These are phyloP conservation scores for Myxocyprinus asiaticus DNA, from an alignment of 2,113 vertebrate species.

Conservation along the genomic window DNA sequence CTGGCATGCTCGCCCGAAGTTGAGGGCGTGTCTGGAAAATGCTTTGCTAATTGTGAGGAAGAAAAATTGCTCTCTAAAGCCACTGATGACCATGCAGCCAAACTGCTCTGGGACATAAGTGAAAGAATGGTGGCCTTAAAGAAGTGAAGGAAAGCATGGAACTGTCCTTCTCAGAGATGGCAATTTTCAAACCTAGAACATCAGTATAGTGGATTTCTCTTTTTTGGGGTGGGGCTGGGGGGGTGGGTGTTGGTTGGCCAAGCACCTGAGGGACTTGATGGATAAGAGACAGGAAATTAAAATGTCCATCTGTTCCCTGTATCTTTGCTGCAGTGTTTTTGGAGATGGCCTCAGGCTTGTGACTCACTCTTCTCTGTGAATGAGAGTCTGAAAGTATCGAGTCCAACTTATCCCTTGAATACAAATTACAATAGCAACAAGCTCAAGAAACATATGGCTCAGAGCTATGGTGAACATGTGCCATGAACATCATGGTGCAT, in stretches of 20 bases:
- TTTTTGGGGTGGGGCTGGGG: neutral
- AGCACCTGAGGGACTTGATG: neutral
- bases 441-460: slow-evolving; percentile 22
- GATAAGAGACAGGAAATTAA: slow-evolving; percentile 27
- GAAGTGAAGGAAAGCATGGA: slow-evolving; percentile 66
- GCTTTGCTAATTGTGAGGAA: slow-evolving; percentile 86
- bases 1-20: slow-evolving; percentile 86
- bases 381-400: slow-evolving; percentile 4
- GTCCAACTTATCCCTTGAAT: slow-evolving; percentile 34
- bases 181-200: neutral
- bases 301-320: slow-evolving; percentile 28
- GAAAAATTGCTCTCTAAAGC: slow-evolving; percentile 84
- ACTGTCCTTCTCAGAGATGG: neutral
- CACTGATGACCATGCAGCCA: slow-evolving; percentile 80
- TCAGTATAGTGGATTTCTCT: neutral
- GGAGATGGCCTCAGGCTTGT: slow-evolving; percentile 35
- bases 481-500: slow-evolving; percentile 3
- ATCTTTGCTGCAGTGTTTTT: slow-evolving; percentile 34
- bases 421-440: slow-evolving; percentile 4
- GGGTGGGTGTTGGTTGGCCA: slow-evolving; percentile 42
- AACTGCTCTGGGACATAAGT: slow-evolving; percentile 91
- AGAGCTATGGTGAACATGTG: slow-evolving; percentile 11
- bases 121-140: slow-evolving; percentile 89
- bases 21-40: slow-evolving; percentile 80
- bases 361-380: slow-evolving; percentile 36